Conservation (phyloP, 2,888 invertebrate species). For the Coenonympha arcania region DNA sequence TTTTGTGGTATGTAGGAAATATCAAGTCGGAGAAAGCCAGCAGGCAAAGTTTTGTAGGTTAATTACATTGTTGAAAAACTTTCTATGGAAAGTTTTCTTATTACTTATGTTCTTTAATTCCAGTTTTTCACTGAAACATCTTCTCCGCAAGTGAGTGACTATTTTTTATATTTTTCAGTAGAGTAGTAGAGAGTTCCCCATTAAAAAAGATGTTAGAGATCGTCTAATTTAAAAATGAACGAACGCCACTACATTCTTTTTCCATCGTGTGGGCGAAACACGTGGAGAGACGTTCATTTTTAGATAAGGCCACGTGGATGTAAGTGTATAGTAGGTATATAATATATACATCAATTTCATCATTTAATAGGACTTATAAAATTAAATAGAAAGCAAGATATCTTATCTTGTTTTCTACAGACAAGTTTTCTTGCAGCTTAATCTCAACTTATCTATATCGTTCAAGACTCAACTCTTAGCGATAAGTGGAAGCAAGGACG, state of each 20-base stretch:
- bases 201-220: too few relatives aligned
- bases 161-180: not conserved
- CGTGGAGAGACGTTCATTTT: too few relatives aligned
- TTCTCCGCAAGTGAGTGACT: not conserved
- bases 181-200: not conserved
- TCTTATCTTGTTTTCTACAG: too few relatives aligned
- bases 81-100: not conserved
- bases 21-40: not conserved
- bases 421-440: not conserved
- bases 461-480: not conserved
- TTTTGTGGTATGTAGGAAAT: slow-evolving; percentile 3
- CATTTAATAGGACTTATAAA: too few relatives aligned
- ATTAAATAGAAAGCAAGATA: too few relatives aligned
- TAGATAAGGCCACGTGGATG: too few relatives aligned
- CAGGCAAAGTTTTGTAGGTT: not conserved
- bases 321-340: too few relatives aligned
- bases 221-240: too few relatives aligned
- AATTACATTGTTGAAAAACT: slow-evolving; percentile 6
- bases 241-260: too few relatives aligned
- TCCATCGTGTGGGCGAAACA: too few relatives aligned
- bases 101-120: not conserved
- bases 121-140: not conserved
- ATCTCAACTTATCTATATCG: not conserved
- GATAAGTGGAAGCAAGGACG: not conserved
- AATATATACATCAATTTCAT: too few relatives aligned